These are phyloP conservation scores for Coccyzus lansbergi DNA, from an alignment of 2,797 vertebrate genomes.

Conservation along the genomic window DNA sequence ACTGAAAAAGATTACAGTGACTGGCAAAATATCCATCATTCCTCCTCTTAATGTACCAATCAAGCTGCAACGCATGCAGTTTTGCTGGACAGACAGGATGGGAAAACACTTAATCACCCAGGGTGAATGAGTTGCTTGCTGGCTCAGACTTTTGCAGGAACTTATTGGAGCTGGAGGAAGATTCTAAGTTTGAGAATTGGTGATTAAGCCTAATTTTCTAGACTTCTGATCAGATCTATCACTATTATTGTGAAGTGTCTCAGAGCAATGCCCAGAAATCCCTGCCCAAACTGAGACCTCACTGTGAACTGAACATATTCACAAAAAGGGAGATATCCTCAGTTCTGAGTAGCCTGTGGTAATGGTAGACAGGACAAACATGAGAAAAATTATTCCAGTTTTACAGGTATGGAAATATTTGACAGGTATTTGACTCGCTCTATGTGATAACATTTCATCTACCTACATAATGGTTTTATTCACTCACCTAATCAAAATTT, in stretches of 20 bases:
- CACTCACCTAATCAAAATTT: background rate
- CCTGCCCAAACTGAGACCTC: background rate
- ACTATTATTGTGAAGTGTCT: background rate
- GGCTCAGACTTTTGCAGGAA: background rate
- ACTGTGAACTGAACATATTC: background rate
- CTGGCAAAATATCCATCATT: background rate
- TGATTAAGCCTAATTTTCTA: background rate
- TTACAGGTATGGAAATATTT: background rate
- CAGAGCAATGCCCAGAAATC: background rate
- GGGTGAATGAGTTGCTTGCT: background rate
- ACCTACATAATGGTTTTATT: background rate
- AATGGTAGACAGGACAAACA: background rate
- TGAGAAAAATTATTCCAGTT: background rate
- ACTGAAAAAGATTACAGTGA: background rate
- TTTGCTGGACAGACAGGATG: background rate
- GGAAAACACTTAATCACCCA: background rate
- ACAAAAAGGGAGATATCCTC: background rate
- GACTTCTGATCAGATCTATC: background rate
- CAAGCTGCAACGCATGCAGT: background rate
- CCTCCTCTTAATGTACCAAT: background rate
- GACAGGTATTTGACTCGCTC: background rate
- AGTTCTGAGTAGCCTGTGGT: background rate
- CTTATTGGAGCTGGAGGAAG: background rate
- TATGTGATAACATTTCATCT: background rate
- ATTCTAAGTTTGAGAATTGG: slow-evolving; percentile 4